Evolutionary conservation across 2,113 vertebrate genomes (phyloP), one percentile per base, ranked within the genome.

Genomic region (Mus spicilegus): DNA sequence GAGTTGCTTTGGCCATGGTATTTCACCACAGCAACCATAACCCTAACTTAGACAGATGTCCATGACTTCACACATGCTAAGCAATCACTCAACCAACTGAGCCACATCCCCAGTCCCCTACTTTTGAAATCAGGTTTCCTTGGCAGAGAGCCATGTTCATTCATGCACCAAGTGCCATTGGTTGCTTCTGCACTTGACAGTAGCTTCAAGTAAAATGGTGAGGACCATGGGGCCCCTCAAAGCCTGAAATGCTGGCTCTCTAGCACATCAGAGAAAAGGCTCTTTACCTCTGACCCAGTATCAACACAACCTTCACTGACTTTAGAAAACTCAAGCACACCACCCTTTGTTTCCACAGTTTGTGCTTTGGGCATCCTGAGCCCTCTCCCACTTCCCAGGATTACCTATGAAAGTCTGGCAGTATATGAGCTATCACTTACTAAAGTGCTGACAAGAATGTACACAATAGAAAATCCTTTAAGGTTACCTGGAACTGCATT

Each of bases 91-190:
- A 56, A 69, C 10, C 28, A 69, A 54, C 85, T 42, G 20, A 51
- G 12, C 33, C 12, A 36, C 46, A 70, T 26, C 11, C 42, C 63
- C 19, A 36, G 19, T 28, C 39, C 84, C 30, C 1, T 12, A 20
- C 36, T 95, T 95, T 82, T 87, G 22, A 91, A 93, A 85, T 95
- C 42, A 63, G 73, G 8, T 89, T 93, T 89, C 80, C 39, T 24
- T 67, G 54, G 5, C 67, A 72, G 33, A 65, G 61, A 93, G 5
- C 13, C 77, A 28, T 19, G 3, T 30, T 91, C 24, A 9, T 63
- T 82, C 61, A 56, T 2, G 24, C 20, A 61, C 73, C 86, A 17
- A 14, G 17, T 46, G 36, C 84, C 69, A 20, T 2, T 13, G n/a
- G 88, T 36, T 77, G 54, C 39, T 75, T 89, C 85, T 24, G 22